These are phyloP conservation scores for Macropis europaea DNA, from an alignment of 2,888 invertebrate species.

Conservation along the genomic window DNA sequence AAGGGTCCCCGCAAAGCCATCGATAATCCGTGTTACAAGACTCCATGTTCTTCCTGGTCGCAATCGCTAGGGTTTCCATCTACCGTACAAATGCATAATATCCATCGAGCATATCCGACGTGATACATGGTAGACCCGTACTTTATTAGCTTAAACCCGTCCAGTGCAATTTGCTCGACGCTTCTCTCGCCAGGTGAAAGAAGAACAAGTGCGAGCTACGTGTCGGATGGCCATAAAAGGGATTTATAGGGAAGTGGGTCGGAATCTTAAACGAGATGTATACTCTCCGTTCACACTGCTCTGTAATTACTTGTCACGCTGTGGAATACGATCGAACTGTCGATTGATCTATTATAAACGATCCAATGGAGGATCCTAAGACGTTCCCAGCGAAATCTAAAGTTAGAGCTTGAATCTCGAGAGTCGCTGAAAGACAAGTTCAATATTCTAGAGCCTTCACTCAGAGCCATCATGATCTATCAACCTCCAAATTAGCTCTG, in stretches of 20 bases:
- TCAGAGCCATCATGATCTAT: too few species aligned
- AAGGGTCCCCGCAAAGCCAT: constrained; percentile 67
- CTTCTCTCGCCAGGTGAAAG: constrained; percentile 13
- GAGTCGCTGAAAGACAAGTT: too few species aligned
- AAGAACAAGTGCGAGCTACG: not conserved
- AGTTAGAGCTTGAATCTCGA: too few species aligned
- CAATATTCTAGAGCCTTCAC: too few species aligned
- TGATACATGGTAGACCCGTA: constrained; percentile 68
- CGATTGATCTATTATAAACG: not conserved
- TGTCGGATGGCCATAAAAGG: not conserved
- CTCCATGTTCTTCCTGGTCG: constrained; percentile 19
- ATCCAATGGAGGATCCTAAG: too few species aligned
- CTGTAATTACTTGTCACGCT: not conserved
- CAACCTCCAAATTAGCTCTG: too few species aligned
- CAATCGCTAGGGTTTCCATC: constrained; percentile 70
- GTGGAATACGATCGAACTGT: not conserved
- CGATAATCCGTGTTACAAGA: constrained; percentile 73
- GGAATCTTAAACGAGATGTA: constrained; percentile 19
- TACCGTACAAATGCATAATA: constrained; percentile 78
- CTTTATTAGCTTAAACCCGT: constrained; percentile 77
- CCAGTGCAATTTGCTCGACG: constrained; percentile 70
- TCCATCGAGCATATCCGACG: constrained; percentile 75
- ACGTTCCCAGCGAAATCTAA: too few species aligned
- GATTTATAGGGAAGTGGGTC: constrained; percentile 22
- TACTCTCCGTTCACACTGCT: not conserved